Base-by-base conservation (phyloP, 92 coral and sea anemone species). In the Chrysogorgia sp. region DNA sequence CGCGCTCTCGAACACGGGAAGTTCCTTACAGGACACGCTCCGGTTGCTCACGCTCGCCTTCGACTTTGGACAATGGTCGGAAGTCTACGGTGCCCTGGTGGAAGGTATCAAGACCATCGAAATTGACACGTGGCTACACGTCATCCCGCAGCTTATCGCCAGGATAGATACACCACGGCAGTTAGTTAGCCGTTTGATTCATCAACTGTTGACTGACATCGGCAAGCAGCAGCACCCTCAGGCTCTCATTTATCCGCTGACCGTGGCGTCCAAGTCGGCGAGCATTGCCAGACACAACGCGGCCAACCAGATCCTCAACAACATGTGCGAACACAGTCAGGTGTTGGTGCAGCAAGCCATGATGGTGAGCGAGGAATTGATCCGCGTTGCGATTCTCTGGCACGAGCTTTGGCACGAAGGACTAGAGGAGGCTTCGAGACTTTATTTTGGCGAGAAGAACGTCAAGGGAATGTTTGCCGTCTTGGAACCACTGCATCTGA, bases 321-420 rank as follows among this genome's bases (percentile, higher is more conserved):
- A 94, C 92, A 94, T 94, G 98, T 89, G 98, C 70, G 98, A 94
- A 82, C 98, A 94, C 83, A 94, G 98, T 59, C 97, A 86, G 20
- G 94, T 89, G 74, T 84, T 94, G 25, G 98, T 94, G 34, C 98
- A 94, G 57, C 98, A 94, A 68, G 98, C 98, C 14, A 80, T 93
- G 58, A 93, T 93, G 97, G 97, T 89, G 63, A 94, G 98, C 28
- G 98, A 94, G 21, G 98, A 94, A 83, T 82, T 94, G 34, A 94
- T 94, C 20, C 98, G 98, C 20, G 98, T 94, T 13, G 98, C 98
- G 34, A 94, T 94, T 79, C 86, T 94, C 63, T 94, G 98, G 98
- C 98, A 94, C 50, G 98, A 94, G 81, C 58, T 94, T 76, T 94
- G 98, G 98, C 98, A 94, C 50, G 98, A 94, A 69, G 98, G 98